These are phyloP conservation scores for Psittacara wagleri DNA, from an alignment of 2,113 vertebrate species.

Conservation along the genomic window DNA sequence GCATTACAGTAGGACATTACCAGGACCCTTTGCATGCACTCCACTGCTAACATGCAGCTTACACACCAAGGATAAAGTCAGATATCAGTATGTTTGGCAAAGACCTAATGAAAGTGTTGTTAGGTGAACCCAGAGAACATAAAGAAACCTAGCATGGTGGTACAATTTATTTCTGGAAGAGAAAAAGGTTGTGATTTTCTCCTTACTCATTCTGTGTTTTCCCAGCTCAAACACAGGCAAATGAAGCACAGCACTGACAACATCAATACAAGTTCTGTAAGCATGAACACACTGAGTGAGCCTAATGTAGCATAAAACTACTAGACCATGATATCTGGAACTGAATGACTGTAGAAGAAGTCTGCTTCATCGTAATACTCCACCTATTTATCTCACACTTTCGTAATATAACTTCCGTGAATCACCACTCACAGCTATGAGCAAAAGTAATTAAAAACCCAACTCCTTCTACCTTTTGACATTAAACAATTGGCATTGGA, in stretches of 20 bases:
- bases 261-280: not conserved
- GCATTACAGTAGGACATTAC: not conserved
- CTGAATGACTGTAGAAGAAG: fast-evolving
- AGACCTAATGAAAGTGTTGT: not conserved
- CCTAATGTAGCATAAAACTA: not conserved
- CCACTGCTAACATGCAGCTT: not conserved
- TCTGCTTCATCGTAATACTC: not conserved
- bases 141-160: not conserved
- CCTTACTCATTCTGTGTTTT: not conserved
- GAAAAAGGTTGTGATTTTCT: not conserved
- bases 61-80: not conserved
- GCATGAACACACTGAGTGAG: not conserved
- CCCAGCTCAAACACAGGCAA: not conserved
- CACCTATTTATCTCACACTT: not conserved
- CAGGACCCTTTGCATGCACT: not conserved
- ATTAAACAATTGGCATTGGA: not conserved
- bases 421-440: not conserved
- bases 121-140: not conserved
- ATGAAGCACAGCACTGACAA: not conserved
- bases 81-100: not conserved
- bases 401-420: not conserved
- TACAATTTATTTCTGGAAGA: not conserved
- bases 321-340: not conserved
- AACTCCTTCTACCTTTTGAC: not conserved
- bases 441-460: not conserved